Base-by-base conservation (phyloP, 2,113 vertebrate genomes). In the Carassius carassius region DNA sequence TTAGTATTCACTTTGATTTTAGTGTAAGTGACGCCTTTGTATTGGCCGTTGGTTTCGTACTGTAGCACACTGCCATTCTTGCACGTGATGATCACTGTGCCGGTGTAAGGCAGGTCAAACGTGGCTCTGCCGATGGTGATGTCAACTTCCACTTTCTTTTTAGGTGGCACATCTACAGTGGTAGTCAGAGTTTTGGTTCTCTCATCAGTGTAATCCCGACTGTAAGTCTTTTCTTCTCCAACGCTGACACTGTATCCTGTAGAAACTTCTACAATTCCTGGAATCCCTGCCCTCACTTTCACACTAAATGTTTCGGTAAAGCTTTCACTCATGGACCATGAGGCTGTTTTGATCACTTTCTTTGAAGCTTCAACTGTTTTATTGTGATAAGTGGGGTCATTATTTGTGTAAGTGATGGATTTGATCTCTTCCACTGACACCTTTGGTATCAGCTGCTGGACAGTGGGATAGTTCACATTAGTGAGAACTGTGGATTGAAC, bases 91-190 rank as follows among this genome's bases (percentile, higher is more conserved):
- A 69, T 2, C 47, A 90, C 23, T 10, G 17, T 90, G 41, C 73
- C 89, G 12, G n/a, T 89, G 86, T 87, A 89, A 7, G 87, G 87
- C 19, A 90, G 67, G 49, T 90, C 82, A 47, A 90, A 21, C 12
- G 21, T 83, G 16, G 76, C 86, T 67, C 82, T 56, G 23, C 89
- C 87, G 49, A 88, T 90, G 3, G 70, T 87, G 29, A 90, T 70
- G 7, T 56, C 0, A 16, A 82, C 67, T n/a, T 85, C 5, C 23
- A 86, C 0, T 0, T 78, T 83, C 81, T 86, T 86, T 9, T 75
- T 60, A n/a, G 89, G 49, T 7, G 74, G 88, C 11, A 90, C 82
- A 8, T 25, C 69, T 0, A 88, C 0, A 8, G 14, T 3, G 23
- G 73, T 74, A 0, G 83, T 60, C 19, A 84, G 0, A 1, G 6